Evolutionary conservation across 1,140 invertebrate species (phyloP).

Genomic region (Helicorthomorpha holstii): DNA sequence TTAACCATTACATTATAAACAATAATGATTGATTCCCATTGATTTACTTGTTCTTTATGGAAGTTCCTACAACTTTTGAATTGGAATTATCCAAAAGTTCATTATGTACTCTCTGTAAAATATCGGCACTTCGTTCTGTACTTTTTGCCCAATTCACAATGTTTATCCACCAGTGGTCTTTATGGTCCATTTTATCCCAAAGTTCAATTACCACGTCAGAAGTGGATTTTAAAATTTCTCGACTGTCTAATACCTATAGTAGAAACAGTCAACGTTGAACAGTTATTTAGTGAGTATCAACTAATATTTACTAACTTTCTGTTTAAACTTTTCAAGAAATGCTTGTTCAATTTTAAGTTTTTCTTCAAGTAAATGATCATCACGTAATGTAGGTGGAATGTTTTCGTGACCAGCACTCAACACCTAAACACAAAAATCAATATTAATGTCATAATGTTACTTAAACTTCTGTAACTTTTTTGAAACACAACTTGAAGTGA

Average conservation of each 20-base stretch:
- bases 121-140: slow-evolving; percentile 17
- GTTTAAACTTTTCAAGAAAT: slow-evolving; percentile 36
- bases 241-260: neutral
- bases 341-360: slow-evolving; percentile 35
- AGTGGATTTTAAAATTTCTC: slow-evolving; percentile 12
- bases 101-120: slow-evolving; percentile 27
- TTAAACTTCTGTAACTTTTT: neutral
- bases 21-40: too few relatives aligned
- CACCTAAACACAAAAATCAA: slow-evolving; percentile 13
- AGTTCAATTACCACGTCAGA: slow-evolving; percentile 18
- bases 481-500: too few relatives aligned
- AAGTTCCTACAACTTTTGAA: too few relatives aligned
- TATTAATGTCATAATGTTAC: neutral
- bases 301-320: too few relatives aligned
- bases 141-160: slow-evolving; percentile 18
- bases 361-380: slow-evolving; percentile 30
- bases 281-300: too few relatives aligned
- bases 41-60: too few relatives aligned
- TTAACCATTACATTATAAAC: too few relatives aligned
- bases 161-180: slow-evolving; percentile 23
- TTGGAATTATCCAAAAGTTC: slow-evolving; percentile 21
- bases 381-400: slow-evolving; percentile 33
- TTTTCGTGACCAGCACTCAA: slow-evolving; percentile 21
- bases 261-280: too few relatives aligned
- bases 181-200: slow-evolving; percentile 7